Conservation (phyloP, 2,888 invertebrate genomes). For the Parnassius smintheus region DNA sequence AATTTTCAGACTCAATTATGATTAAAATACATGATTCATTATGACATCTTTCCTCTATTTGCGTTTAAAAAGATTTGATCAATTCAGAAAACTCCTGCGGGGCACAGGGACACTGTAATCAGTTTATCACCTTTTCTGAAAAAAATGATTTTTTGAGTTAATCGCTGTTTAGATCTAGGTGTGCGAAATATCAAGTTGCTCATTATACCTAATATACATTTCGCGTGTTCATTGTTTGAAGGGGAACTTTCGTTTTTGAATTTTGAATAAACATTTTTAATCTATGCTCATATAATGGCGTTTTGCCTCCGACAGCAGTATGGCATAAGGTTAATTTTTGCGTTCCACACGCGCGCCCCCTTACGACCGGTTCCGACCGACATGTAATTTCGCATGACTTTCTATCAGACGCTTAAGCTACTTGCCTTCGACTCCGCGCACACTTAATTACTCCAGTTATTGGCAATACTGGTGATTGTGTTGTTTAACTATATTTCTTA, state of each 20-base stretch:
- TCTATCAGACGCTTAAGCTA: slow-evolving; percentile 45
- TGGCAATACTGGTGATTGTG: slow-evolving; percentile 1
- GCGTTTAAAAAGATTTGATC: too few species aligned
- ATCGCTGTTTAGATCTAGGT: too few species aligned
- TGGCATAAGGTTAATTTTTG: slow-evolving; percentile 16
- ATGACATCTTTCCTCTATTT: too few species aligned
- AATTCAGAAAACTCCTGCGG: too few species aligned
- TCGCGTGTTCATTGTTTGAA: not conserved
- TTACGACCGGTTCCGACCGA: slow-evolving; percentile 41
- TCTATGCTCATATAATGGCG: slow-evolving; percentile 10
- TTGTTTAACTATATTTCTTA: not conserved
- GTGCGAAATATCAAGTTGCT: too few species aligned
- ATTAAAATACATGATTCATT: too few species aligned
- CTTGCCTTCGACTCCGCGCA: slow-evolving; percentile 28
- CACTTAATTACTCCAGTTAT: slow-evolving; percentile 12
- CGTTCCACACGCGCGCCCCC: slow-evolving; percentile 41
- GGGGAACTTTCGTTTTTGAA: slow-evolving; percentile 12
- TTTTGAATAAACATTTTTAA: slow-evolving; percentile 7
- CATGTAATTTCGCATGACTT: slow-evolving; percentile 63
- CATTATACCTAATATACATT: not conserved
- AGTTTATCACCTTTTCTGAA: too few species aligned
- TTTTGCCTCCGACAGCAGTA: slow-evolving; percentile 6
- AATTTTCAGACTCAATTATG: too few species aligned
- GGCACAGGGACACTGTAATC: too few species aligned
- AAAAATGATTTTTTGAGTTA: too few species aligned